Conservation (phyloP, 2,797 vertebrate genomes). For the Acipenser transmontanus region DNA sequence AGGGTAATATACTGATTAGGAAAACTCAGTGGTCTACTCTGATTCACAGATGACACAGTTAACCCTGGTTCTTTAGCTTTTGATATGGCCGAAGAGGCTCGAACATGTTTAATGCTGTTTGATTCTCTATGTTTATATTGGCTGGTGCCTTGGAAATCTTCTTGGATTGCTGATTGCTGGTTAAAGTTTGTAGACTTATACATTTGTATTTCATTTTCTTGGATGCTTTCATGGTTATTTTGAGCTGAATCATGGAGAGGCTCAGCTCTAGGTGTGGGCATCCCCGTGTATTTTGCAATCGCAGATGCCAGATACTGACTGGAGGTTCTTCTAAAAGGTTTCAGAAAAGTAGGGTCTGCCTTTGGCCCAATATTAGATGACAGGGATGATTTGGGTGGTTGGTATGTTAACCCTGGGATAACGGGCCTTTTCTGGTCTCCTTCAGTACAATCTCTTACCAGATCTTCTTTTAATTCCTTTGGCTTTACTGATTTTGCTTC, state of each 20-base stretch:
- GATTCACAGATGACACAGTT: constrained; percentile 21
- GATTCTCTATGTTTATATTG: constrained; percentile 22
- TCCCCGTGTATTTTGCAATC: constrained; percentile 66
- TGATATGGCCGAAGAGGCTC: constrained; percentile 17
- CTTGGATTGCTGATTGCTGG: constrained; percentile 25
- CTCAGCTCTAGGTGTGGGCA: constrained; percentile 35
- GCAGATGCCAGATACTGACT: constrained; percentile 91
- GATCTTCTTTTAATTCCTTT: constrained; percentile 30
- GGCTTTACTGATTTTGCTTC: constrained; percentile 26
- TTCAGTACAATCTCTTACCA: constrained; percentile 25
- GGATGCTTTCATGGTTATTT: constrained; percentile 9
- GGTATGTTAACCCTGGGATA: constrained; percentile 26
- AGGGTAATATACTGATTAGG: constrained; percentile 34
- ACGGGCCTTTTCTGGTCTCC: constrained; percentile 40
- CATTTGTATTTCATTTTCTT: constrained; percentile 10
- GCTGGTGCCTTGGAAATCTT: constrained; percentile 26
- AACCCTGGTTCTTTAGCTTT: constrained; percentile 32
- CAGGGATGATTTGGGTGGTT: constrained; percentile 36
- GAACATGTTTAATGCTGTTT: constrained; percentile 27
- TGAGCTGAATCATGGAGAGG: not conserved
- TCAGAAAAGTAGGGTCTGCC: constrained; percentile 66
- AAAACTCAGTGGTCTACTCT: constrained; percentile 38
- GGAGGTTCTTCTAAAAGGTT: constrained; percentile 78
- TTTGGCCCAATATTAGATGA: constrained; percentile 34
- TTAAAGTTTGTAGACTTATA: constrained; percentile 25